Evolutionary conservation across 2,797 vertebrate species (phyloP).

Genomic region (Coregonus sp.): DNA sequence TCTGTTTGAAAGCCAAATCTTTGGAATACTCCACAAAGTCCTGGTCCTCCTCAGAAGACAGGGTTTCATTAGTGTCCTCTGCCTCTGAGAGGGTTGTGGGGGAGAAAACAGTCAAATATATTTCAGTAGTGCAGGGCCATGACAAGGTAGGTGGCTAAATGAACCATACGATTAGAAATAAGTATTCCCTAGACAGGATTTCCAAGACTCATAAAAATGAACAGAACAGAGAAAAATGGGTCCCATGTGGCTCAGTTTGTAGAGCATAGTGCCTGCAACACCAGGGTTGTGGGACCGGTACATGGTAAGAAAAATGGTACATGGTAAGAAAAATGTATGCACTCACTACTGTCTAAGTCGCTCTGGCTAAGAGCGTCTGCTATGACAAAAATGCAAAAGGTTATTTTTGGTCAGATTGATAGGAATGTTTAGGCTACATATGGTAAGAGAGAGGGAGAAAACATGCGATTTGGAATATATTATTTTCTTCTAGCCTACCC

Average conservation of each 20-base stretch:
- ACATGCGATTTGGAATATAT: too few relatives aligned
- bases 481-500: too few relatives aligned
- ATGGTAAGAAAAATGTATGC: too few relatives aligned
- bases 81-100: slow-evolving; percentile 57
- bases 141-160: neutral
- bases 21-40: slow-evolving; percentile 73
- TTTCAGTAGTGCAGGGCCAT: neutral
- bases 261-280: too few relatives aligned
- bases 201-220: slow-evolving; percentile 26
- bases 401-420: neutral
- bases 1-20: slow-evolving; percentile 69
- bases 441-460: too few relatives aligned
- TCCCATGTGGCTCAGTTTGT: neutral
- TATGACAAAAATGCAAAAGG: too few relatives aligned
- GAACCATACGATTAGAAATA: neutral
- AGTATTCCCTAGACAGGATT: neutral
- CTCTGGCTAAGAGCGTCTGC: too few relatives aligned
- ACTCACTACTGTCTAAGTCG: too few relatives aligned
- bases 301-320: too few relatives aligned
- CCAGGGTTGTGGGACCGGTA: too few relatives aligned
- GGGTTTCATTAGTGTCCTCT: slow-evolving; percentile 80
- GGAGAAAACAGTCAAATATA: neutral
- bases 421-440: neutral
- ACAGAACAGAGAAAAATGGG: neutral
- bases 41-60: slow-evolving; percentile 87